phyloP scores from a whole-genome alignment of 2,888 invertebrate species.

The Pristionchus maxplancki region DNA sequence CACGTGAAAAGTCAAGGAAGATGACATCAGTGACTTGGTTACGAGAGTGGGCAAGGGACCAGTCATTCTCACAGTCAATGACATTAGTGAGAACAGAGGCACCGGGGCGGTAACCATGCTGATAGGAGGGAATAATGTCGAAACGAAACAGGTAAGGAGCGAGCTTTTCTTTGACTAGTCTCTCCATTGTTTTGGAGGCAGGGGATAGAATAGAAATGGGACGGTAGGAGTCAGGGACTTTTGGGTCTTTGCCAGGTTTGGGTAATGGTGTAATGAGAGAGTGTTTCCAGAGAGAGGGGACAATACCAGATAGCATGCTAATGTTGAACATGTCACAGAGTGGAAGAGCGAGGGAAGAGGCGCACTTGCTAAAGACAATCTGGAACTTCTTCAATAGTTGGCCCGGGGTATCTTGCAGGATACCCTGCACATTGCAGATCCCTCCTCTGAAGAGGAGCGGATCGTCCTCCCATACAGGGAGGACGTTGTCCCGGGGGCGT shows the following conservation, averaged over 20 bases:
- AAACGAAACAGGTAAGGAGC: background rate
- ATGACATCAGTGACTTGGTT: background rate
- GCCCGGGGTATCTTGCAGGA: too few relatives aligned
- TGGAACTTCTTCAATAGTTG: too few relatives aligned
- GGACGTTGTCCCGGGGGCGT: too few relatives aligned
- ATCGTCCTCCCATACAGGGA: too few relatives aligned
- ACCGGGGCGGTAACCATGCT: constrained; percentile 10
- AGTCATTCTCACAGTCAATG: background rate
- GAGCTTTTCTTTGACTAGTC: too few relatives aligned
- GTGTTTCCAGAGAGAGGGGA: background rate
- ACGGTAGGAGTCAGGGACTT: background rate
- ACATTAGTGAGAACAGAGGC: background rate
- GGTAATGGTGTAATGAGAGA: background rate
- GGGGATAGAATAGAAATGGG: too few relatives aligned
- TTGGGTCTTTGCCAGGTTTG: background rate
- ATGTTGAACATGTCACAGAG: constrained; percentile 4
- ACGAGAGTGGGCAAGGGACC: background rate
- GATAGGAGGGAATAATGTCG: background rate
- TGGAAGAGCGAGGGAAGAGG: background rate
- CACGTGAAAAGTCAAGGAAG: background rate
- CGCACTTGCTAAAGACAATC: background rate
- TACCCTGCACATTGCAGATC: too few relatives aligned
- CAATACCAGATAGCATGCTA: background rate
- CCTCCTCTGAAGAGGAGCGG: too few relatives aligned
- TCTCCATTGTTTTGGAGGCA: too few relatives aligned